Conservation (phyloP, 2,888 invertebrate genomes). For the Drosophila antonietae region DNA sequence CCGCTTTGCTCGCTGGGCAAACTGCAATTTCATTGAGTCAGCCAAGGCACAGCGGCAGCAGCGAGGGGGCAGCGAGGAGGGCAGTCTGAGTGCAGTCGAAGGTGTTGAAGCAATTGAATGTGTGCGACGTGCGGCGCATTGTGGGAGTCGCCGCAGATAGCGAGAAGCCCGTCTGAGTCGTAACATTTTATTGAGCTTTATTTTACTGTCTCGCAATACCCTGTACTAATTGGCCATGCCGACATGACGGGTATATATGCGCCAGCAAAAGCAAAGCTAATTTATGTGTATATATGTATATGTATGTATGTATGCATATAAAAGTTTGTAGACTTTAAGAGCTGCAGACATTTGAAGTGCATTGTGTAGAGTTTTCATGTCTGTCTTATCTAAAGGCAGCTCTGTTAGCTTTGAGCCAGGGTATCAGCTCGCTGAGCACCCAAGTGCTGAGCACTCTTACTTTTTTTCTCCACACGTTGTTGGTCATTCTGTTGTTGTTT, state of each 20-base stretch:
- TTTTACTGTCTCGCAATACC: slow-evolving; percentile 3
- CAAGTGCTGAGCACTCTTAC: slow-evolving; percentile 3
- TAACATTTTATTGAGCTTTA: slow-evolving; percentile 10
- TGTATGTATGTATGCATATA: not conserved
- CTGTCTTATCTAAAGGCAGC: not conserved
- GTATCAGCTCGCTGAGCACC: not conserved
- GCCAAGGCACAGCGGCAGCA: not conserved
- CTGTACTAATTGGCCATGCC: not conserved
- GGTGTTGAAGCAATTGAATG: slow-evolving; percentile 47
- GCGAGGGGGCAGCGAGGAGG: too few species aligned
- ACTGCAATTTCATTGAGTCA: slow-evolving; percentile 56
- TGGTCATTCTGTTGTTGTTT: slow-evolving; percentile 10
- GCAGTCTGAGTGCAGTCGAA: slow-evolving; percentile 21
- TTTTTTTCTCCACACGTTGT: slow-evolving; percentile 19
- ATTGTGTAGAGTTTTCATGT: not conserved
- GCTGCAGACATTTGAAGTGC: not conserved
- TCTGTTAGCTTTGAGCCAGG: not conserved
- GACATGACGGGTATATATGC: not conserved
- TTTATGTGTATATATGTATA: not conserved
- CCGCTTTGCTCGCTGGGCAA: slow-evolving; percentile 20
- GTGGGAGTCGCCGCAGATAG: slow-evolving; percentile 21
- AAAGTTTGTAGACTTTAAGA: not conserved
- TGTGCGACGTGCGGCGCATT: slow-evolving; percentile 13
- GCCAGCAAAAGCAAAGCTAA: not conserved
- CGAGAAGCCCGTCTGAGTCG: slow-evolving; percentile 15